phyloP scores from a whole-genome alignment of 92 coral and sea anemone species.

The Parazoanthus atlanticus region DNA sequence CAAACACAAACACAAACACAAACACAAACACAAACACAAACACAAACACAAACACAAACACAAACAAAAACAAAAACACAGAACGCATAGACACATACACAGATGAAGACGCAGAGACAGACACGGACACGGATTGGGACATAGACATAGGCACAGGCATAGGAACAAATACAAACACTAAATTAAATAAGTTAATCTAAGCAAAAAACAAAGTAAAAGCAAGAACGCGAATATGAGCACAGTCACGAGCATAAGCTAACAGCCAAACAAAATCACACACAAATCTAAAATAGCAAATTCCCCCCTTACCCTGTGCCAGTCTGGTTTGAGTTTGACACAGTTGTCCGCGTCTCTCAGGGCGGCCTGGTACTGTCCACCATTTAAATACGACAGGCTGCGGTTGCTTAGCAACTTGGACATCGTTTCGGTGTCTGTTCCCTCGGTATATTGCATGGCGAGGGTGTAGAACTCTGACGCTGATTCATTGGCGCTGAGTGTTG shows the following conservation, averaged over 20 bases:
- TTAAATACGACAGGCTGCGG: slow-evolving; percentile 27
- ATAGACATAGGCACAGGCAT: no score
- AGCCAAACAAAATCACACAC: neutral
- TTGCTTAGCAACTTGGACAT: slow-evolving; percentile 38
- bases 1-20: neutral
- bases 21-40: neutral
- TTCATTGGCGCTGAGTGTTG: neutral
- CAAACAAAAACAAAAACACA: neutral
- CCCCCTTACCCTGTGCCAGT: slow-evolving; percentile 26
- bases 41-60: neutral
- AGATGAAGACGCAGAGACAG: no score
- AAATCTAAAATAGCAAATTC: neutral
- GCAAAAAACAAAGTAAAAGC: neutral
- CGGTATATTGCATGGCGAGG: slow-evolving; percentile 30
- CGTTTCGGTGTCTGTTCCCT: slow-evolving; percentile 18
- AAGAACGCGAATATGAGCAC: neutral
- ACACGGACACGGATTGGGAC: no score
- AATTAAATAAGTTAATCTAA: no score
- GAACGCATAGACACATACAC: no score
- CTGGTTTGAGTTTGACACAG: slow-evolving; percentile 31
- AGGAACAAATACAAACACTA: no score
- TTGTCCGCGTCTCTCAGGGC: slow-evolving; percentile 30
- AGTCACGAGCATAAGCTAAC: neutral
- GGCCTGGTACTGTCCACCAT: neutral
- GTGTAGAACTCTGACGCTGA: slow-evolving; percentile 29